Evolutionary conservation across 1,140 invertebrate genomes (phyloP), one percentile per base, ranked within the genome.

Genomic region (Caenorhabditis latens): DNA sequence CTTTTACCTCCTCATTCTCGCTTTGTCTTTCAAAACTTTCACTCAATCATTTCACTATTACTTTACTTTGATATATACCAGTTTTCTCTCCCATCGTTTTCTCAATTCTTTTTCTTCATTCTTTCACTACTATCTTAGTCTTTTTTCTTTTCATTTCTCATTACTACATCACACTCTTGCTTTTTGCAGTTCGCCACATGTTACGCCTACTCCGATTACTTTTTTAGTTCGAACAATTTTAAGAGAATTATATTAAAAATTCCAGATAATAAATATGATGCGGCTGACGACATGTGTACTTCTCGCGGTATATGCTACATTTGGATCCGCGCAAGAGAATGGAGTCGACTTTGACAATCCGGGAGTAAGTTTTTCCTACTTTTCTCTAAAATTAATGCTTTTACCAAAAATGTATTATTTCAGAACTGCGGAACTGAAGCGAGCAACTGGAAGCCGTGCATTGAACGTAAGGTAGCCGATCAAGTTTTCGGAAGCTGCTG

Each of bases 401-500:
- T n/a, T n/a, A n/a, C n/a, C n/a, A n/a, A n/a, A n/a, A n/a, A n/a
- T n/a, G n/a, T n/a, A n/a, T n/a, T n/a, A n/a, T 55, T 89, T 86
- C 57, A 89, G 87, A 85, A 92, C 67, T 92, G 91, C 63, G 91
- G 91, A 61, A 92, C 79, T n/a, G 90, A 90, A 83, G 88, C 48
- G 16, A 89, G 87, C 24, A 88, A 91, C 14, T 92, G 91, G 91
- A 92, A 92, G 87, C 91, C 91, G 21, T 92, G 91, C 85, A 92
- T 92, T 88, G 91, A 92, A 55, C 84, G 91, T 19, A 90, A 91
- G 67, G 89, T 92, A 63, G 91, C 92, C 21, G 91, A 92, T 86
- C 90, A 88, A 53, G 92, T 92, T 13, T 92, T 92, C 63, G 89
- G 87, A 16, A 89, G 90, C 14, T 92, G 91, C 71, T 92, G 91